Evolutionary conservation across 30 jellyfish, hydroid and myxozoan species (phyloP), one percentile per base, ranked within the genome.

Genomic region (Clytia hemisphaerica): DNA sequence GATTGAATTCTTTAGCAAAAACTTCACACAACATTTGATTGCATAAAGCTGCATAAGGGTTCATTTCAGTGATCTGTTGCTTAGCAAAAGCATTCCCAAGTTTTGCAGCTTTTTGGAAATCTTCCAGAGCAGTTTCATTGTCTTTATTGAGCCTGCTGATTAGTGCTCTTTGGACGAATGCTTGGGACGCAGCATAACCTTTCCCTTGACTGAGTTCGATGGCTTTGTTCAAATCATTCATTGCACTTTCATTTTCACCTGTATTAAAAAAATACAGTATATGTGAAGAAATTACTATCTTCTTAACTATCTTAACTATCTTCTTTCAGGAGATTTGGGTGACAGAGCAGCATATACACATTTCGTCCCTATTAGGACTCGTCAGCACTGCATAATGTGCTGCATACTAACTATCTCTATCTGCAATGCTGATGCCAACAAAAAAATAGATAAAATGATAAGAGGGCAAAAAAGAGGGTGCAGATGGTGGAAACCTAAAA

Each of bases 1-100:
- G n/a, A n/a, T 38, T 38, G 76, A 37, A 86, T 10, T 84, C 85
- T 22, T 67, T 75, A 2, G 61, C 61, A 32, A 84, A 53, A 24
- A 82, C 94, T 42, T 86, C 90, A 28, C 85, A 64, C 35, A 86
- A 83, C 96, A 86, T 86, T 73, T 86, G 84, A 38, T 86, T 86
- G 66, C 96, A 86, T 72, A 86, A 61, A 5, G 96, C 96, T 51
- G 96, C 96, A 60, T 86, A 86, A 19, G 96, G 96, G 34, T 86
- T 86, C 85, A 79, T 62, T 51, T 79, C 76, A 31, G 67, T 36
- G 6, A 75, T 67, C 32, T 86, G 96, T 10, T 78, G 29, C 49
- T 79, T 78, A 37, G 96, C 96, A 75, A 86, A 86, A 7, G 73
- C 25, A 31, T 59, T 77, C 31, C 96, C 96, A 50, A 86, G 77